Conservation (phyloP, 2,113 vertebrate species). For the Gasterosteus aculeatus region DNA sequence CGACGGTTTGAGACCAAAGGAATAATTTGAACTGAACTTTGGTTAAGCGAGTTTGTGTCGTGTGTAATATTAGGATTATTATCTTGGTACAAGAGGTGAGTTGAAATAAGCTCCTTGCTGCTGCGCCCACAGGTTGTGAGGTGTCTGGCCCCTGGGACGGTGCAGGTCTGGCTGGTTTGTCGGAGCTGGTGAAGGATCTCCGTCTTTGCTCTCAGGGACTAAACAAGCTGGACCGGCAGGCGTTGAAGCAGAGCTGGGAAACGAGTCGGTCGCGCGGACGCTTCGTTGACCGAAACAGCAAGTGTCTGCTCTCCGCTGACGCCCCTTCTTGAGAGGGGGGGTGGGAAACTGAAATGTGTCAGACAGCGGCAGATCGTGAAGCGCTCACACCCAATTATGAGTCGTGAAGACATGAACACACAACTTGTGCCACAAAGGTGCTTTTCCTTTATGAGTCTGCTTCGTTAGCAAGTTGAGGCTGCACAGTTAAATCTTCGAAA, state of each 20-base stretch:
- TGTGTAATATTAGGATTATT: neutral
- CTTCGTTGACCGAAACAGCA: slow-evolving; percentile 62
- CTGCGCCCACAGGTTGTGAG: slow-evolving; percentile 76
- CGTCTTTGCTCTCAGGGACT: slow-evolving; percentile 80
- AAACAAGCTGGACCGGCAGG: slow-evolving; percentile 76
- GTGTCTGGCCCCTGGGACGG: slow-evolving; percentile 75
- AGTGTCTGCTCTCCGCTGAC: slow-evolving; percentile 67
- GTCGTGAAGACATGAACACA: neutral
- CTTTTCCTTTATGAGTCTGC: neutral
- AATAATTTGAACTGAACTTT: neutral
- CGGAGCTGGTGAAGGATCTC: slow-evolving; percentile 73
- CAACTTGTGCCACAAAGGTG: neutral
- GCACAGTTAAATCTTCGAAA: neutral
- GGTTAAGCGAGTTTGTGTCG: neutral
- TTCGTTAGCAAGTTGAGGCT: slow-evolving; percentile 1
- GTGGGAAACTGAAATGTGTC: neutral
- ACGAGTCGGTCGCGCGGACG: slow-evolving; percentile 5
- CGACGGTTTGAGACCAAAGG: neutral
- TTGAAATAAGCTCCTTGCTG: neutral
- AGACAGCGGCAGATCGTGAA: neutral
- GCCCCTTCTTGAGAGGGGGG: slow-evolving; percentile 33
- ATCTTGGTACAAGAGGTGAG: neutral
- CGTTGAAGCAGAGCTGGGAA: slow-evolving; percentile 60
- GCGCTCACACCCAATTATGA: neutral
- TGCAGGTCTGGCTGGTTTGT: slow-evolving; percentile 47